Conservation (phyloP, 2,113 vertebrate genomes). For the Cyphomyrus discorhynchus region DNA sequence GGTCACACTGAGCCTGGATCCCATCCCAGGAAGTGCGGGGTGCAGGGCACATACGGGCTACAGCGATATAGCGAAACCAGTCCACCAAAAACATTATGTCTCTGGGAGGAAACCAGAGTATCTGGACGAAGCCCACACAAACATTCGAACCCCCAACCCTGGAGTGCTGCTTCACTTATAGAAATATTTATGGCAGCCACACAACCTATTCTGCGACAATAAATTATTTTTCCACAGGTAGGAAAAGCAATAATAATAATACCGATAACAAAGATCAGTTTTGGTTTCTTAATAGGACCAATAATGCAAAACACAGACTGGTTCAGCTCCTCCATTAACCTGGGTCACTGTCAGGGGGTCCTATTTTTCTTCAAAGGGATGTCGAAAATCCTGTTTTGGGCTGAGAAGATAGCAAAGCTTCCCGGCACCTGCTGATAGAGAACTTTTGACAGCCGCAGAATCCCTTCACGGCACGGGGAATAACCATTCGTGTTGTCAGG, state of each 20-base stretch:
- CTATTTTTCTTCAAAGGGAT: slow-evolving; percentile 26
- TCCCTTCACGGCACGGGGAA: background rate
- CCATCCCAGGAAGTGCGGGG: background rate
- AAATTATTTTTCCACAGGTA: background rate
- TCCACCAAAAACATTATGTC: background rate
- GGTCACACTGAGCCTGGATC: background rate
- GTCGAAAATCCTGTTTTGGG: slow-evolving; percentile 30
- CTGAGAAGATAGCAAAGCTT: slow-evolving; percentile 27
- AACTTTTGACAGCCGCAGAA: slow-evolving; percentile 21
- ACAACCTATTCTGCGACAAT: background rate
- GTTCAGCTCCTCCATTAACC: slow-evolving; percentile 19
- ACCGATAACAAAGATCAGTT: background rate
- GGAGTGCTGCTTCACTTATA: background rate
- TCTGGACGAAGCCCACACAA: background rate
- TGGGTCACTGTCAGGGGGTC: slow-evolving; percentile 14
- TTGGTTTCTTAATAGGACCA: background rate
- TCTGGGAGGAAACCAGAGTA: background rate
- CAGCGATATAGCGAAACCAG: background rate
- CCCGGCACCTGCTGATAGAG: slow-evolving; percentile 18
- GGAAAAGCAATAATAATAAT: background rate
- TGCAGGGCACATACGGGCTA: background rate
- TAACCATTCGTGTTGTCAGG: background rate
- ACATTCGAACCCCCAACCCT: background rate
- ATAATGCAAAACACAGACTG: slow-evolving; percentile 20
- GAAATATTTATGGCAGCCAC: background rate